phyloP scores from a whole-genome alignment of 2,888 invertebrate genomes.

The Rhingia rostrata region DNA sequence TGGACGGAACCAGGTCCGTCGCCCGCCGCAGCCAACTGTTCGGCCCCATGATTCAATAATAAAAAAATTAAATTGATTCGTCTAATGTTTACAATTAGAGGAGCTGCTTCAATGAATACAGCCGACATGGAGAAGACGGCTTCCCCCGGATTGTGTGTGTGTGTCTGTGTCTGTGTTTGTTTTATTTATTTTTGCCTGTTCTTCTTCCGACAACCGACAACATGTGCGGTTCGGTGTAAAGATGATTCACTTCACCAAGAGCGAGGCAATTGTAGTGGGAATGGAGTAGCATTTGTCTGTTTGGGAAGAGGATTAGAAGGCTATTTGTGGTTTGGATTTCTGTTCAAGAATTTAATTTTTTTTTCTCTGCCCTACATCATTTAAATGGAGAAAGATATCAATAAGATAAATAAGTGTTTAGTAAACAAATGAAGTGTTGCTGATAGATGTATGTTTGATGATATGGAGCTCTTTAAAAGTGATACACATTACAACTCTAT shows the following conservation, averaged over 20 bases:
- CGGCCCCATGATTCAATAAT: conserved; percentile 60
- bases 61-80: conserved; percentile 73
- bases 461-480: conserved; percentile 12
- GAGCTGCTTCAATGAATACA: conserved; percentile 56
- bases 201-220: conserved; percentile 27
- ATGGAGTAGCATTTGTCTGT: conserved; percentile 38
- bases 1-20: conserved; percentile 46
- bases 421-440: conserved; percentile 55
- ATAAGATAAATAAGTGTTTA: conserved; percentile 56
- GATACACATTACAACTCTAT: conserved; percentile 3
- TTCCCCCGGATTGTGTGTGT: conserved; percentile 32
- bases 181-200: not conserved
- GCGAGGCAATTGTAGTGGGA: conserved; percentile 9
- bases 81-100: conserved; percentile 72
- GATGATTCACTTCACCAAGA: conserved; percentile 37
- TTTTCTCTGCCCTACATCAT: not conserved
- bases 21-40: conserved; percentile 7
- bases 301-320: conserved; percentile 43
- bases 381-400: conserved; percentile 29
- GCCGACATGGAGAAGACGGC: conserved; percentile 17
- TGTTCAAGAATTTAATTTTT: conserved; percentile 10
- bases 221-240: conserved; percentile 47
- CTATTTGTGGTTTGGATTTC: conserved; percentile 37
- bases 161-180: conserved; percentile 5
- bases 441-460: conserved; percentile 36